Evolutionary conservation across 2,113 vertebrate genomes (phyloP).

Genomic region (Rhinogobius similis): DNA sequence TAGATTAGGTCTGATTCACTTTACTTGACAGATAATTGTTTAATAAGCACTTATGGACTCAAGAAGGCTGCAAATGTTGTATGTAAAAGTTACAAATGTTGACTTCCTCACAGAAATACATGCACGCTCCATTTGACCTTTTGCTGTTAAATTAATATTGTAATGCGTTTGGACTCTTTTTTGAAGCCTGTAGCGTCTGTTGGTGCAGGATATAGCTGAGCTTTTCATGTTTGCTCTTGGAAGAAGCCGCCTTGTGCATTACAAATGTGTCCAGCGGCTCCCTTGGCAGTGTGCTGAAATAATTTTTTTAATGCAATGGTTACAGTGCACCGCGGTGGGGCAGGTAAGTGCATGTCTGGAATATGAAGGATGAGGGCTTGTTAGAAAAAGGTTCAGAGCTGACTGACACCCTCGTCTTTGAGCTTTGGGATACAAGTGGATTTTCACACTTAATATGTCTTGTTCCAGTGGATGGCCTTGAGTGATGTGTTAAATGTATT

Average conservation of each 20-base stretch:
- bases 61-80: background rate
- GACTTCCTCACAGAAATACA: background rate
- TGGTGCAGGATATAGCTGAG: slow-evolving; percentile 12
- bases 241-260: slow-evolving; percentile 44
- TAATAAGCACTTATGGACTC: background rate
- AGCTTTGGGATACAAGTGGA: background rate
- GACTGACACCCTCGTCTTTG: slow-evolving; percentile 8
- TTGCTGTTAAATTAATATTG: background rate
- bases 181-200: background rate
- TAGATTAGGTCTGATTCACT: too few relatives aligned
- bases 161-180: background rate
- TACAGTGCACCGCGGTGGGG: slow-evolving; percentile 66
- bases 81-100: background rate
- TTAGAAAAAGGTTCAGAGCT: slow-evolving; percentile 66
- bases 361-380: slow-evolving; percentile 68
- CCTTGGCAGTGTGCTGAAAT: slow-evolving; percentile 32
- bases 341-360: slow-evolving; percentile 80
- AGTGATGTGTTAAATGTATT: background rate
- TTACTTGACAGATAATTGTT: background rate
- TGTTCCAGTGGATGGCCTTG: background rate
- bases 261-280: slow-evolving; percentile 40
- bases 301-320: slow-evolving; percentile 44
- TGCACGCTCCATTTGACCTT: background rate
- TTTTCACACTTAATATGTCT: background rate
- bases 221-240: slow-evolving; percentile 42